Conservation (phyloP, 2,888 invertebrate species). For the Trichopoda pennipes region DNA sequence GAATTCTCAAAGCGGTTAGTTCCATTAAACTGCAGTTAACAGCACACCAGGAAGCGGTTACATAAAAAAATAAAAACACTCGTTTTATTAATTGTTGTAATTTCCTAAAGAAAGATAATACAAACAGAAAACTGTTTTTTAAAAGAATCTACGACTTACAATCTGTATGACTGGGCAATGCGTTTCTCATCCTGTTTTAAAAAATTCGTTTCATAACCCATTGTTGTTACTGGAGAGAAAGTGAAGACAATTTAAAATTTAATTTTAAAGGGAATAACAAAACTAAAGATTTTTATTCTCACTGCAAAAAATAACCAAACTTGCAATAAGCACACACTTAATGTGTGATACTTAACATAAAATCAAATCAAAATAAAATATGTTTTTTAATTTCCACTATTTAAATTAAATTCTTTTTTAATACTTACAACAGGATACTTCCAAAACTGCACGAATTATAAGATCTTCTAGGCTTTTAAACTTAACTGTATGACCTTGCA, state of each 20-base stretch:
- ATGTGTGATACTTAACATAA: too few relatives aligned
- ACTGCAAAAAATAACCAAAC: background rate
- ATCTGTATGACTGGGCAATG: conserved; percentile 77
- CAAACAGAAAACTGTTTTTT: background rate
- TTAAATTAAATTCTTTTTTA: background rate
- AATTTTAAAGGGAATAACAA: background rate
- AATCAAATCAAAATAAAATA: too few relatives aligned
- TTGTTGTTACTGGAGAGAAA: conserved; percentile 75
- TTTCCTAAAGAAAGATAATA: background rate
- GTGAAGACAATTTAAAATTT: conserved; percentile 14
- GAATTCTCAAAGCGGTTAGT: conserved; percentile 77
- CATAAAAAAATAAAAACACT: background rate
- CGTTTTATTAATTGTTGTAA: too few relatives aligned
- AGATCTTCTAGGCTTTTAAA: conserved; percentile 77
- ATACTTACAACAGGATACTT: conserved; percentile 78
- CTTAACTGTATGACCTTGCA: conserved; percentile 71
- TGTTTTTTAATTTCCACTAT: too few relatives aligned
- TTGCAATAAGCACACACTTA: too few relatives aligned
- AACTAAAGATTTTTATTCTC: too few relatives aligned
- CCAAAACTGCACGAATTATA: conserved; percentile 77
- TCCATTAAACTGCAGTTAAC: conserved; percentile 70
- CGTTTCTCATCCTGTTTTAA: conserved; percentile 75
- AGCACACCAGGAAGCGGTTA: background rate
- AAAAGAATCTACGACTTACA: conserved; percentile 70
- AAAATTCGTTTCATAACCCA: conserved; percentile 78